phyloP scores from a whole-genome alignment of 2,113 vertebrate genomes.

The Acrocephalus kingi region DNA sequence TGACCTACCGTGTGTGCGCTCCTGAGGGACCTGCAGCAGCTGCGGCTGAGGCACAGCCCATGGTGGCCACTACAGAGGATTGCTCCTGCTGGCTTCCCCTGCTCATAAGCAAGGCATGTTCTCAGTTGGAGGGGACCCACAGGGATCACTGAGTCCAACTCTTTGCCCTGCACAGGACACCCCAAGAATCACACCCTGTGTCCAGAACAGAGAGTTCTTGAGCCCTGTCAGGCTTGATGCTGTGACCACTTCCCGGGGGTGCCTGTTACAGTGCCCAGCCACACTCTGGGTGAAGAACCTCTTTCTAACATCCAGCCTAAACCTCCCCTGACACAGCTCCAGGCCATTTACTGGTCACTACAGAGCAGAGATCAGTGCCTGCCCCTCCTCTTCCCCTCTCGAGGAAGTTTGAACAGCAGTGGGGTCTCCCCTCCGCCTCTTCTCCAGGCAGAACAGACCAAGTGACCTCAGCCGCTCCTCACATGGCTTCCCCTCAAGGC shows the following conservation, averaged over 20 bases:
- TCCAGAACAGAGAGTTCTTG: neutral
- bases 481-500: neutral
- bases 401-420: neutral
- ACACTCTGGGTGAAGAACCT: neutral
- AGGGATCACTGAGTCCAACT: neutral
- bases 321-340: neutral
- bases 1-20: accelerated
- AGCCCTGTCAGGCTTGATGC: neutral
- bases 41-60: neutral
- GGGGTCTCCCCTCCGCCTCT: neutral
- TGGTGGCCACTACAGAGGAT: neutral
- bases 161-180: neutral
- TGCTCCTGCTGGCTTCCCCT: neutral
- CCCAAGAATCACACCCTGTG: too few species aligned
- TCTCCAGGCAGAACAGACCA: neutral
- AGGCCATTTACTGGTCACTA: neutral
- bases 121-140: neutral
- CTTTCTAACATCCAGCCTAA: neutral
- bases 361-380: neutral
- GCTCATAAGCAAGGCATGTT: neutral
- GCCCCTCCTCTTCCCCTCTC: neutral
- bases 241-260: neutral
- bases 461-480: neutral
- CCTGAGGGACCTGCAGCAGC: neutral
- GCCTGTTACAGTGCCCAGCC: neutral